Evolutionary conservation across 2,888 invertebrate genomes (phyloP).

Genomic region (Phalera bucephala): DNA sequence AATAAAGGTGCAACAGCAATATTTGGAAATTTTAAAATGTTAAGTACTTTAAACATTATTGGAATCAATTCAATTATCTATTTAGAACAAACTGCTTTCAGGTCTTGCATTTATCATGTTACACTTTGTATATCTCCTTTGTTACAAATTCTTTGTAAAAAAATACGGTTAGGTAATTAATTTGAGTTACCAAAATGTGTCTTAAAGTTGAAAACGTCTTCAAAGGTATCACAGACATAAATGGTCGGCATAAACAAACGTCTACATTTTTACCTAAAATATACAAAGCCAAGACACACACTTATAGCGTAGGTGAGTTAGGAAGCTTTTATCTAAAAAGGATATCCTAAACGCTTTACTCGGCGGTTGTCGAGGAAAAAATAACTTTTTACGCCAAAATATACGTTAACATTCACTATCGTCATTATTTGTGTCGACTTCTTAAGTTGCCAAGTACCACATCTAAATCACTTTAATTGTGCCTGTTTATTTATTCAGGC

Average conservation of each 20-base stretch:
- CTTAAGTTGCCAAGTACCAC: too few species aligned
- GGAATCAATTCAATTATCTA: too few species aligned
- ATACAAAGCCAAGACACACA: conserved; percentile 6
- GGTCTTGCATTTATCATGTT: too few species aligned
- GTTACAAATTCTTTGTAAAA: too few species aligned
- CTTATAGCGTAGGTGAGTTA: conserved; percentile 9
- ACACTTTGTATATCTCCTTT: too few species aligned
- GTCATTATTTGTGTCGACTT: conserved; percentile 10
- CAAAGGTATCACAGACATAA: conserved; percentile 10
- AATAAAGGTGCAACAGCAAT: too few species aligned
- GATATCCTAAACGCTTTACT: conserved; percentile 11
- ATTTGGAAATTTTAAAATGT: too few species aligned
- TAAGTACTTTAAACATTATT: too few species aligned
- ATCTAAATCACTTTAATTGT: not conserved
- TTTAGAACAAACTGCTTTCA: too few species aligned
- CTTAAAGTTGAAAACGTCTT: not conserved
- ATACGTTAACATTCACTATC: conserved; percentile 2
- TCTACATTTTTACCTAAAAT: conserved; percentile 9
- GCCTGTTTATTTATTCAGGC: not conserved
- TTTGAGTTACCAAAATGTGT: too few species aligned
- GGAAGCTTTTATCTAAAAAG: conserved; percentile 25
- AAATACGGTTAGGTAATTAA: too few species aligned
- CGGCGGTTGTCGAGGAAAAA: conserved; percentile 7
- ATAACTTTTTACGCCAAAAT: conserved; percentile 10
- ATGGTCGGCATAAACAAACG: conserved; percentile 4